Percentiles rank a stretch among this genome's conserved stretches.
phyloP scores from a whole-genome alignment of 2,797 vertebrate genomes.

The Chelonia mydas region DNA sequence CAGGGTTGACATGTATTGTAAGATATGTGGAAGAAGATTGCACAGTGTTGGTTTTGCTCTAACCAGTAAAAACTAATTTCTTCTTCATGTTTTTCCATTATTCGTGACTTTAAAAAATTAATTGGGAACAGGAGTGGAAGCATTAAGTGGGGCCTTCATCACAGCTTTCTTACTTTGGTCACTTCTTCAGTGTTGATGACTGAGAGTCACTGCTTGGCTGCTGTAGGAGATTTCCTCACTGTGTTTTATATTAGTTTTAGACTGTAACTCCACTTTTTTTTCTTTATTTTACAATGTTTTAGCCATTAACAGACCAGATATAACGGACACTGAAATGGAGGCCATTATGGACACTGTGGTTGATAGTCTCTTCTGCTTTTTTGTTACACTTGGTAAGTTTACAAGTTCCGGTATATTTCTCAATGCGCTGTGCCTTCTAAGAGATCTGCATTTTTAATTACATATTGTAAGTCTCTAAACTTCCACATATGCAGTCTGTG shows the following conservation, averaged over 20 bases:
- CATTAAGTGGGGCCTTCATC: neutral
- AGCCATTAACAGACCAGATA: conserved; percentile 96
- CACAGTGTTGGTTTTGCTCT: neutral
- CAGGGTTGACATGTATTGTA: neutral
- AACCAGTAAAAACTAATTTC: neutral
- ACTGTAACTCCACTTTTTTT: neutral
- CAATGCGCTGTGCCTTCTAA: neutral
- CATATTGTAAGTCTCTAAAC: neutral
- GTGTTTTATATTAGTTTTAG: neutral
- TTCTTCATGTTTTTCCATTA: neutral
- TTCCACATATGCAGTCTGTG: neutral
- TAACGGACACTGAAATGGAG: conserved; percentile 98
- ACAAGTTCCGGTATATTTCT: conserved; percentile 71
- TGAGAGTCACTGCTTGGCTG: neutral
- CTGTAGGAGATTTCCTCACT: neutral
- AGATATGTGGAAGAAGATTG: neutral
- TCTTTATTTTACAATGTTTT: conserved; percentile 21
- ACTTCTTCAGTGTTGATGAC: neutral
- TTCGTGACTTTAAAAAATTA: neutral
- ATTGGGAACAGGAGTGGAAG: neutral
- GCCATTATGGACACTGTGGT: conserved; percentile 98
- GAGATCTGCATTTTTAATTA: neutral
- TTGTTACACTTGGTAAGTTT: conserved; percentile 95
- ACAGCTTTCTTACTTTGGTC: neutral
- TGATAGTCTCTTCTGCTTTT: conserved; percentile 98